Base-by-base conservation (phyloP, 2,888 invertebrate species). In the Coleophora deauratella region DNA sequence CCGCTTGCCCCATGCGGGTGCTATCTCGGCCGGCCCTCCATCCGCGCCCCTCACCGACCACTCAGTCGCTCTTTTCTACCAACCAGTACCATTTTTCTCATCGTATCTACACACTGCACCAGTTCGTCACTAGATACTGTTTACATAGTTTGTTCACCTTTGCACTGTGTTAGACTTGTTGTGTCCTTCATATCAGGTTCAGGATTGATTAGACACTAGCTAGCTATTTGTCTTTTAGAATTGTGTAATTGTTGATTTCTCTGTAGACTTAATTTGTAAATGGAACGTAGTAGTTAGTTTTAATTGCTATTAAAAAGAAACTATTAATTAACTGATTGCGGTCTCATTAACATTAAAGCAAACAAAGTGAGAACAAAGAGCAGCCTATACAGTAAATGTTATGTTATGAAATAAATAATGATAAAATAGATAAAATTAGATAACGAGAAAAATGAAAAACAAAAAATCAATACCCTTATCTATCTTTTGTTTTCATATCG, bases 1-100 rank as follows among this genome's bases (percentile, higher is more conserved):
- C 90, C 85, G 91, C 88, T 87, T 91, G 91, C 89, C 92, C 92
- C 92, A 92, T 92, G 82, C 88, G 88, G 80, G 84, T 80, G 81
- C 82, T 85, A 80, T 79, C 80, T 71, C 61, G 64, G 55, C 55
- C 78, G 60, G 59, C 60, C 60, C 76, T 60, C 81, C 86, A 82
- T 84, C 58, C 52, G 62, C 56, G 61, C 65, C 62, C 66, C 66
- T 46, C 51, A 11, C 47, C 50, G 53, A 46, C 49, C 58, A 55
- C 62, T 62, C 63, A 60, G 60, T 55, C 50, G 46, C 51, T 46
- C 38, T 45, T 40, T 45, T 49, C 50, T n/a, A 21, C 21, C 21
- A 53, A 35, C 45, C 21, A 21, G 21, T 34, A 11, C 31, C 27
- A 51, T 34, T 52, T 43, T 51, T 47, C 61, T 60, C 59, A 66